A percentile compares a stretch with the other conserved stretches of the same genome.
Evolutionary conservation across 2,888 invertebrate species (phyloP).

Genomic region (Trilocha varians): DNA sequence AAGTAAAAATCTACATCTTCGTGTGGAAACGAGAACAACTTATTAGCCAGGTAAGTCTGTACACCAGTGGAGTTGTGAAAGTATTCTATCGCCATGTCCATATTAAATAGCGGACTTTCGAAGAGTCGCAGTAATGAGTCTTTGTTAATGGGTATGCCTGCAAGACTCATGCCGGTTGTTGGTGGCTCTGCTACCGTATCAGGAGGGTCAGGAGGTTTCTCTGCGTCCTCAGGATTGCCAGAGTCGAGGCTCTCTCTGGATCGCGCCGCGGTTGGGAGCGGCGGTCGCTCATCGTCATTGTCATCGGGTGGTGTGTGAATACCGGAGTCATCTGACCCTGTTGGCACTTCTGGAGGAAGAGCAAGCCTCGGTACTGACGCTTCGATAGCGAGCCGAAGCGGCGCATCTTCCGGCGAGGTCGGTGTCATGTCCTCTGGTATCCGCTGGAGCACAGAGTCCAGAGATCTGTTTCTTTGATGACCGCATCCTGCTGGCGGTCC

Average conservation of each 20-base stretch:
- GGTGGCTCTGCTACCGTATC: conserved; percentile 42
- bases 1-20: conserved; percentile 97
- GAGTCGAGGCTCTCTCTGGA: conserved; percentile 85
- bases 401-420: conserved; percentile 59
- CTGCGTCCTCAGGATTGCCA: conserved; percentile 76
- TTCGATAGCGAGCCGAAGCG: conserved; percentile 50
- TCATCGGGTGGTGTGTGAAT: conserved; percentile 69
- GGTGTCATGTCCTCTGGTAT: conserved; percentile 87
- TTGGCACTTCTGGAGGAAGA: conserved; percentile 59
- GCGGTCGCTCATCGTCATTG: conserved; percentile 67
- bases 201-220: conserved; percentile 62
- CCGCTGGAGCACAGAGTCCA: conserved; percentile 91
- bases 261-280: conserved; percentile 66
- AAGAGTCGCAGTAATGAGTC: conserved; percentile 90
- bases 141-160: conserved; percentile 67
- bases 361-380: conserved; percentile 73
- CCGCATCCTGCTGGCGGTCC: conserved; percentile 73
- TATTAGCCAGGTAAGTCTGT: conserved; percentile 97
- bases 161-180: conserved; percentile 40
- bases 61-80: conserved; percentile 98
- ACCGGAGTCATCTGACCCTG: conserved; percentile 86
- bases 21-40: conserved; percentile 95
- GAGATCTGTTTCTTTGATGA: conserved; percentile 90
- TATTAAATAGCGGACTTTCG: conserved; percentile 96
- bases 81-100: conserved; percentile 98